These are phyloP conservation scores for Megathymus violae DNA, from an alignment of 1,140 invertebrate genomes.

Conservation along the genomic window DNA sequence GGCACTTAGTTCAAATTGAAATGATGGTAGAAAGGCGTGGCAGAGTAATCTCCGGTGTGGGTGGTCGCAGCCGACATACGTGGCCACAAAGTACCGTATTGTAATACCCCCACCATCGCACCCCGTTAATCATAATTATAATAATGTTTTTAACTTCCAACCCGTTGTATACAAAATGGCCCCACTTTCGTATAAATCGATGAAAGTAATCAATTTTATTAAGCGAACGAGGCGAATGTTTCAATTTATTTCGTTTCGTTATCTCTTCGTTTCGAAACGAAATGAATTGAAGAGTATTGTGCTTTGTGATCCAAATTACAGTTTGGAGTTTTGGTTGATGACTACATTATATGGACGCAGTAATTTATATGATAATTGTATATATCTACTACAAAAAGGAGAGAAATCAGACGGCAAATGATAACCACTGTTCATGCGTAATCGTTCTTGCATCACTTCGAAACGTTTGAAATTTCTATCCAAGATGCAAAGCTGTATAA, in stretches of 20 bases:
- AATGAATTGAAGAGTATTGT: background rate
- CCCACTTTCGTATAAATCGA: slow-evolving; percentile 10
- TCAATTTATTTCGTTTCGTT: background rate
- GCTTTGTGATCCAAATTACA: background rate
- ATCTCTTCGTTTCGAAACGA: background rate
- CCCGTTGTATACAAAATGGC: slow-evolving; percentile 3
- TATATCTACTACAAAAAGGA: no score
- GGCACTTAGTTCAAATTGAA: slow-evolving; percentile 57
- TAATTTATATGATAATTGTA: no score
- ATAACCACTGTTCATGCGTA: no score
- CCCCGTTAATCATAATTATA: slow-evolving; percentile 11
- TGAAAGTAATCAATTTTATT: slow-evolving; percentile 10
- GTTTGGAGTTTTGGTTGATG: background rate
- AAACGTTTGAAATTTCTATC: no score
- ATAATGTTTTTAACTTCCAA: slow-evolving; percentile 7
- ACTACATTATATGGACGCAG: background rate
- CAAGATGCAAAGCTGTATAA: no score
- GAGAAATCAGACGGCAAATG: no score
- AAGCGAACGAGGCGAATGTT: background rate
- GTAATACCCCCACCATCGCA: background rate
- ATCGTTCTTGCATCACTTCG: no score
- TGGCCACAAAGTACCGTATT: slow-evolving; percentile 50
- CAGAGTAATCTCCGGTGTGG: slow-evolving; percentile 57
- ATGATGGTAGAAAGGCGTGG: slow-evolving; percentile 59
- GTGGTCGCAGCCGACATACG: slow-evolving; percentile 57